Conservation (phyloP, 2,888 invertebrate species). For the Exocentrus adspersus region DNA sequence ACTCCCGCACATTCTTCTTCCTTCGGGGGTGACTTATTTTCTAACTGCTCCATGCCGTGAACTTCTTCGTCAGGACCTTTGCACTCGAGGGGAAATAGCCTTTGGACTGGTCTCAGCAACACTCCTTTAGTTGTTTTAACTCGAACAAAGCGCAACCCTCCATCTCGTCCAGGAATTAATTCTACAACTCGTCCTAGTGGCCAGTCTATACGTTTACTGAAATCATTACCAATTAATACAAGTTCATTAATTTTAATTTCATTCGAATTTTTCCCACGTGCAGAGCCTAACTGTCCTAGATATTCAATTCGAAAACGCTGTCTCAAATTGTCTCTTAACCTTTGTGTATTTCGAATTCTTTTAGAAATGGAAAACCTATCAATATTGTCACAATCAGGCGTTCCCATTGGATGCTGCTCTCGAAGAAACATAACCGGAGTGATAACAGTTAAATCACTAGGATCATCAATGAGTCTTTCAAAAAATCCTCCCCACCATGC, state of each 20-base stretch:
- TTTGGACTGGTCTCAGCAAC: constrained; percentile 33
- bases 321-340: constrained; percentile 41
- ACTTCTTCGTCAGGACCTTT: too few species aligned
- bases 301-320: constrained; percentile 42
- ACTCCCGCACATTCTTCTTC: too few species aligned
- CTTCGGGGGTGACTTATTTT: too few species aligned
- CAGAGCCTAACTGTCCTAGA: constrained; percentile 36
- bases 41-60: too few species aligned
- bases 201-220: constrained; percentile 37
- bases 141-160: constrained; percentile 31
- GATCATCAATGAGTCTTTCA: too few species aligned
- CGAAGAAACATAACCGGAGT: too few species aligned
- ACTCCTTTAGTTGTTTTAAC: constrained; percentile 23
- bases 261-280: too few species aligned
- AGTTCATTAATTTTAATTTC: constrained; percentile 30
- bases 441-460: too few species aligned
- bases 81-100: constrained; percentile 35
- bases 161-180: constrained; percentile 38
- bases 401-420: too few species aligned
- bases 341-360: constrained; percentile 37
- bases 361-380: constrained; percentile 34
- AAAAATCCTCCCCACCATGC: too few species aligned
- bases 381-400: constrained; percentile 42
- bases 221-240: constrained; percentile 39
- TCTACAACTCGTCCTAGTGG: constrained; percentile 34